Percentiles rank a stretch among this genome's conserved stretches.
Conservation (phyloP, 2,113 vertebrate species). For the Anolis carolinensis region DNA sequence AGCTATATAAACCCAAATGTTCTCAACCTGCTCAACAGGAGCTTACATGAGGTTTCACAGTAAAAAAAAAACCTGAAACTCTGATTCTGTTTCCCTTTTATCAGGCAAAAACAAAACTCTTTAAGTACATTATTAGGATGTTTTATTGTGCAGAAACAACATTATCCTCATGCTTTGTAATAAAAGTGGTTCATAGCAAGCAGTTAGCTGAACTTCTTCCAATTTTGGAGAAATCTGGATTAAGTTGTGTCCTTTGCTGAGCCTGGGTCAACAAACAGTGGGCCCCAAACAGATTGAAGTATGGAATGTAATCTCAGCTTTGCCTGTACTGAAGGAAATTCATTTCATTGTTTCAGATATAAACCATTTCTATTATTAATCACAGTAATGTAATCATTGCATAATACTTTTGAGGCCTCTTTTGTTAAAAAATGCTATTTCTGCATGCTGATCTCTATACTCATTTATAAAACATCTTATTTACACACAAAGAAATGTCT, state of each 20-base stretch:
- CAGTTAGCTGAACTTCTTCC: not conserved
- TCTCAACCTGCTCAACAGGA: constrained; percentile 3
- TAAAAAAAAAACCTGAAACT: not conserved
- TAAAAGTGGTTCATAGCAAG: constrained; percentile 17
- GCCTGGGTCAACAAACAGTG: constrained; percentile 9
- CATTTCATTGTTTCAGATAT: constrained; percentile 21
- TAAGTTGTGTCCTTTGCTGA: constrained; percentile 14
- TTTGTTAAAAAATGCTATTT: constrained; percentile 10
- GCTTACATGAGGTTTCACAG: not conserved
- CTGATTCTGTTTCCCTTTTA: not conserved
- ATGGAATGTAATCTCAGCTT: not conserved
- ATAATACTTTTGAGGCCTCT: constrained; percentile 2
- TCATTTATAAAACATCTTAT: constrained; percentile 10
- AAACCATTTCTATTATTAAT: constrained; percentile 27
- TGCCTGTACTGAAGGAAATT: not conserved
- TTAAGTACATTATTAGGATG: constrained; percentile 29
- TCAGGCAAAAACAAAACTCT: not conserved
- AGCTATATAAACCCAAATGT: not conserved
- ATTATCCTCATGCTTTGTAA: constrained; percentile 17
- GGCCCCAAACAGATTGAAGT: not conserved
- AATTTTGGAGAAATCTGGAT: constrained; percentile 9
- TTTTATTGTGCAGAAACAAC: constrained; percentile 28
- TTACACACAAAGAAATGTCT: constrained; percentile 30
- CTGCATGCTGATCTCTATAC: not conserved
- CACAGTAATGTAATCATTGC: constrained; percentile 16